Percentiles rank a stretch among this genome's conserved stretches.
phyloP scores from a whole-genome alignment of 2,888 invertebrate genomes.

The Agonopterix heracliana region DNA sequence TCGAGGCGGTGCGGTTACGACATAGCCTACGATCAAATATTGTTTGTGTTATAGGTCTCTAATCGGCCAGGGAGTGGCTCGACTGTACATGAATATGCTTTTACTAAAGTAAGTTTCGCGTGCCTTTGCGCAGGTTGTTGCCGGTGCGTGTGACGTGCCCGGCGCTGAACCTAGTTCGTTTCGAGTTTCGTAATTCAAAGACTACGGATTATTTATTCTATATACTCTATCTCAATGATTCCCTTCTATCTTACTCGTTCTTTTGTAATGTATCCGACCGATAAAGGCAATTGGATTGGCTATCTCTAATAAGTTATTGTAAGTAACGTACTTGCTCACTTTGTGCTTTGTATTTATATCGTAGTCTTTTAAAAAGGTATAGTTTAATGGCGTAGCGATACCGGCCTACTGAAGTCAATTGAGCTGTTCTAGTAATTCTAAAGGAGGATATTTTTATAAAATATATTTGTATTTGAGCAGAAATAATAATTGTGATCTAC shows the following conservation, averaged over 20 bases:
- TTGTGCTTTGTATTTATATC: conserved; percentile 61
- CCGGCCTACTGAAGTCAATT: conserved; percentile 62
- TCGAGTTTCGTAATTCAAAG: conserved; percentile 23
- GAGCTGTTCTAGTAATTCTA: conserved; percentile 51
- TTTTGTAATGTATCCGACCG: conserved; percentile 11
- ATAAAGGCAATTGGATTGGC: conserved; percentile 24
- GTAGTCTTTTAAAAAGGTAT: conserved; percentile 29
- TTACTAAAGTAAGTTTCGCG: conserved; percentile 2
- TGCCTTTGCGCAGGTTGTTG: conserved; percentile 9
- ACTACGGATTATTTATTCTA: conserved; percentile 35
- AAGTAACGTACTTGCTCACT: conserved; percentile 61
- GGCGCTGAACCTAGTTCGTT: conserved; percentile 36
- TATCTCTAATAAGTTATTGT: conserved; percentile 40
- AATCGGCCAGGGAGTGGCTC: conserved; percentile 1
- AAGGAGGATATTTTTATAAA: conserved; percentile 61
- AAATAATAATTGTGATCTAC: conserved; percentile 66
- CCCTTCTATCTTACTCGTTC: conserved; percentile 20
- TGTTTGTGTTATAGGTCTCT: no score
- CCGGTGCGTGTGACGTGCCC: conserved; percentile 9
- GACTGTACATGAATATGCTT: conserved; percentile 8
- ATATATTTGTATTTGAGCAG: conserved; percentile 56
- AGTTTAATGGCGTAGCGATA: conserved; percentile 33
- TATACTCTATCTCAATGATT: conserved; percentile 16
- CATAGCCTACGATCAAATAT: no score
- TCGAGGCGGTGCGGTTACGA: no score